Base-by-base conservation (phyloP, 2,797 vertebrate species). In the Sebastes oblongus region DNA sequence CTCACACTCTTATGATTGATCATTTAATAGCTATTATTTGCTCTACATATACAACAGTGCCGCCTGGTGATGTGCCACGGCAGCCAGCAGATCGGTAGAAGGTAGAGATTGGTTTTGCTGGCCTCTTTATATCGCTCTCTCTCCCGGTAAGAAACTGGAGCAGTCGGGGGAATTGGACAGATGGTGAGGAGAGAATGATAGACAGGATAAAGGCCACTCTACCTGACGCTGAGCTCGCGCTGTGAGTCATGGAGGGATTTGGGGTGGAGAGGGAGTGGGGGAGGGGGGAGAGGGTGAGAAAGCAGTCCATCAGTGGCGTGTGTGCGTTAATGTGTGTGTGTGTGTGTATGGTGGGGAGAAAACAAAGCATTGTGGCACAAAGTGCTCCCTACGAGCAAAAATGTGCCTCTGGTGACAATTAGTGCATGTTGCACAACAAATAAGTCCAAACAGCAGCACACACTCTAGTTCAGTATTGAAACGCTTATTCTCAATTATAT, bases 151-250 rank as follows among this genome's bases (percentile, higher is more conserved):
- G 56, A 89, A 82, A 76, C 71, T 54, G 82, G 60, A 86, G 75
- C 46, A 64, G 73, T 54, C 20, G 61, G 67, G 67, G 68, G 66
- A 59, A 87, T 60, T 56, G 81, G 80, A 85, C 78, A 85, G 89
- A 89, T 81, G 86, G 84, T 52, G 78, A 82, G 79, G 88, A 91
- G 85, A 91, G 89, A 91, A 89, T 65, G 81, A 92, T 68, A 93
- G 90, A 91, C 70, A 92, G 81, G 78, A 92, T 92, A 92, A 93
- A 92, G 88, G 84, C 93, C 92, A 96, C 96, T 98, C 97, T 98
- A 99, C 98, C 98, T 99, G 97, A 99, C 98, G 95, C 97, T 99
- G 97, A 99, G 97, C 96, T 99, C 98, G 86, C 98, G 98, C 98
- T 99, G 98, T 89, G 92, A 94, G 94, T 78, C 84, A 80, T 72